phyloP scores from a whole-genome alignment of 1,140 invertebrate genomes.

The Acromyrmex echinatior region DNA sequence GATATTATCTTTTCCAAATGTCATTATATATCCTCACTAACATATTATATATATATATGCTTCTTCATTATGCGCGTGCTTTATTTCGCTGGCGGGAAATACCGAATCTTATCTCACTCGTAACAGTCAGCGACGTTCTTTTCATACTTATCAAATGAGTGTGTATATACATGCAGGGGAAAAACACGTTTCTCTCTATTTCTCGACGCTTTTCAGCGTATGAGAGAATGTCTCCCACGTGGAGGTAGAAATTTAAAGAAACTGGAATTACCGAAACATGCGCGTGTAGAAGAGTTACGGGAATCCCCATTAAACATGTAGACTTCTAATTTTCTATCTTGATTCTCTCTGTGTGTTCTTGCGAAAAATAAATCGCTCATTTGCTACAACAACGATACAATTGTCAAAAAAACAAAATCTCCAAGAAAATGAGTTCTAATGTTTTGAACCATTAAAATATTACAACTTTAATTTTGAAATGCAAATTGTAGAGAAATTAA shows the following conservation, averaged over 20 bases:
- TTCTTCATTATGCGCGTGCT: neutral
- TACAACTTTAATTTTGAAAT: too few species aligned
- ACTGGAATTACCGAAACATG: conserved; percentile 39
- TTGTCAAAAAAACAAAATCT: too few species aligned
- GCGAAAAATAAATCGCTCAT: neutral
- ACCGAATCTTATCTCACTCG: conserved; percentile 43
- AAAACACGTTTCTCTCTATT: conserved; percentile 4
- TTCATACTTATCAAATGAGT: conserved; percentile 3
- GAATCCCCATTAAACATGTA: conserved; percentile 30
- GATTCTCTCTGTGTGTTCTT: neutral
- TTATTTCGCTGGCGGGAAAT: conserved; percentile 20
- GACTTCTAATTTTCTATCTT: neutral
- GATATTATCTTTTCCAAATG: neutral
- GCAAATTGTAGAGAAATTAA: too few species aligned
- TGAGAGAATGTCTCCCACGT: neutral
- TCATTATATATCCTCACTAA: conserved; percentile 29
- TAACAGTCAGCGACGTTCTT: neutral
- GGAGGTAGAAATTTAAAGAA: conserved; percentile 37
- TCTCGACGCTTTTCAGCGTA: neutral
- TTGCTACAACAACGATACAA: too few species aligned
- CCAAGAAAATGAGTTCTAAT: too few species aligned
- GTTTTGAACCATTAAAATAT: too few species aligned
- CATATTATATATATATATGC: conserved; percentile 12
- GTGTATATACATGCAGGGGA: neutral
- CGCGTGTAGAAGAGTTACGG: neutral